Evolutionary conservation across 64 coral and sea anemone species (phyloP), one percentile per base, ranked within the genome.

Genomic region (Hydrozoanthus tunicans): DNA sequence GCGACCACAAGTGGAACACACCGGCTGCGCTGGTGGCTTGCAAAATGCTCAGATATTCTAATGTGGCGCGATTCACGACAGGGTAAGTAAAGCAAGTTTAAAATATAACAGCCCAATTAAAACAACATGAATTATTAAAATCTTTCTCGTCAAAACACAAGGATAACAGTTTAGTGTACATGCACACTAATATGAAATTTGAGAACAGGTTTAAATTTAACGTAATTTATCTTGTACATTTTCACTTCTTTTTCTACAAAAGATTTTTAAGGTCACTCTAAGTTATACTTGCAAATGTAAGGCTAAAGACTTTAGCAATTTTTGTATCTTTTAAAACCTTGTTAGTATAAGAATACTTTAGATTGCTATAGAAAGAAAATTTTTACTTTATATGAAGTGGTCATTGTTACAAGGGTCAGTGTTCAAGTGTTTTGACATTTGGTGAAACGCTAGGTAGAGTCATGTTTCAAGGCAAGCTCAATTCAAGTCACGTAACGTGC

Each of bases 1-100:
- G 95, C 73, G 95, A 97, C 71, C 95, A 92, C 63, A 82, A 81
- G 72, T 94, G 92, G 90, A 56, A 88, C 54, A 81, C 65, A 64
- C 75, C 90, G 4, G 92, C 72, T 7, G 95, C 95, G 1, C 17
- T 64, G 26, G 95, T 97, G 17, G 83, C 80, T 12, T 97, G 95
- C 58, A 78, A 70, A 27, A 94, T 92, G 92, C 92, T 94, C 52
- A 92, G 91, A 64, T 93, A 84, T 86, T 52, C 71, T 3, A 71
- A 86, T 26, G 73, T 93, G 13, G 51, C 88, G 4, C 91, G 91
- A 7, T 93, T 86, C 57, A 93, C 73, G 53, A 85, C 62, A 11
- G 82, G 91, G 91, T 93, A 86, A 93, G 91, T 60, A 25, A 43
- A 43, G 2, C 32, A 43, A 0, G 32, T 43, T 43, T 3, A 27